These are phyloP conservation scores for Liodrosophila aerea DNA, from an alignment of 2,888 invertebrate genomes.

Conservation along the genomic window DNA sequence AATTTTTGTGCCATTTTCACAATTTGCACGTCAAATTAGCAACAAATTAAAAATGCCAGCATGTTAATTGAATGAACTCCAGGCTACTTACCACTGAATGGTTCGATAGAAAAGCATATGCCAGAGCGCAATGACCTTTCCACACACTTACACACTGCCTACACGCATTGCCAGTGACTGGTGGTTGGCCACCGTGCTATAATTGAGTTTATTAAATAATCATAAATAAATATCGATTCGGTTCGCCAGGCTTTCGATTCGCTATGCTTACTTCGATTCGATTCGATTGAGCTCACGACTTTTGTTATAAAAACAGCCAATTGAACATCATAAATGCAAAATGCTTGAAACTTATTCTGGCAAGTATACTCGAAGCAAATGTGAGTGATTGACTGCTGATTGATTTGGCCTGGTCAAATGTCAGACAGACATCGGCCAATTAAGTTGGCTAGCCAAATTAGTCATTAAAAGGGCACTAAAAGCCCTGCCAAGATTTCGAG, in stretches of 20 bases:
- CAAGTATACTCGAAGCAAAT: conserved; percentile 26
- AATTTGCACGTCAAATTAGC: conserved; percentile 75
- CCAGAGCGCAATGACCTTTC: conserved; percentile 54
- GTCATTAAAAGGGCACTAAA: conserved; percentile 41
- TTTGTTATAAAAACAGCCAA: conserved; percentile 36
- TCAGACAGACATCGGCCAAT: conserved; percentile 38
- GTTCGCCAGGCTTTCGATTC: conserved; percentile 7
- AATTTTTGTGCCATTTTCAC: conserved; percentile 41
- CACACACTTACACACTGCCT: conserved; percentile 8
- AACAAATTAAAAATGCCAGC: conserved; percentile 67
- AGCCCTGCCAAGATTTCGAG: conserved; percentile 1
- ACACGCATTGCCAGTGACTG: conserved; percentile 5
- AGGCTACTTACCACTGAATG: conserved; percentile 15
- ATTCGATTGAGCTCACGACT: too few species aligned
- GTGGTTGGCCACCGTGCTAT: conserved; percentile 30
- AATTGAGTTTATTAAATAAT: conserved; percentile 75
- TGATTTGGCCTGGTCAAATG: conserved; percentile 11
- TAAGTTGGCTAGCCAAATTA: conserved; percentile 50
- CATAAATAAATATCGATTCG: conserved; percentile 77
- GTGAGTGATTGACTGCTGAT: conserved; percentile 45
- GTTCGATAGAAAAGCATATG: conserved; percentile 31
- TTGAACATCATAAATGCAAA: conserved; percentile 57
- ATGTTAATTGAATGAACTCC: conserved; percentile 22
- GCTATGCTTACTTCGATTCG: neutral
- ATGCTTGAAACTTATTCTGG: conserved; percentile 38